phyloP scores from a whole-genome alignment of 2,797 vertebrate genomes.

The Mycteria americana region DNA sequence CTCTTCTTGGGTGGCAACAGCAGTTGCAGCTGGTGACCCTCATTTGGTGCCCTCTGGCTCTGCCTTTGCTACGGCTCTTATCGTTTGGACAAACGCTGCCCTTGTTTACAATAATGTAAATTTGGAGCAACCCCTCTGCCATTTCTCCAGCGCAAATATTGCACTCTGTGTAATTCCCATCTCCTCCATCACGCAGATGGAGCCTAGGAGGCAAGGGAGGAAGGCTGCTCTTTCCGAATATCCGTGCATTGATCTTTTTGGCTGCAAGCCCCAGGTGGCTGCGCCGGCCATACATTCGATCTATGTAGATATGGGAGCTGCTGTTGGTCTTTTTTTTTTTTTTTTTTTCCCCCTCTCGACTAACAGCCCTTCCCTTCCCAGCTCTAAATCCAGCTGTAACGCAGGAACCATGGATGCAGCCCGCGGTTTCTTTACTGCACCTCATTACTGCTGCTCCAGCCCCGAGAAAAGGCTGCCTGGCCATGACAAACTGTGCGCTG shows the following conservation, averaged over 20 bases:
- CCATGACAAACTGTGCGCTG: not conserved
- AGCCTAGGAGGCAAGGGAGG: not conserved
- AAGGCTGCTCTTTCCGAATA: not conserved
- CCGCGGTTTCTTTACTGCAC: not conserved
- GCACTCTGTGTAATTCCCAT: not conserved
- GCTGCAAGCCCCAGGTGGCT: not conserved
- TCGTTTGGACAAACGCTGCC: not conserved
- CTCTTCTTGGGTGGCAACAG: conserved; percentile 7
- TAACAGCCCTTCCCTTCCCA: not conserved
- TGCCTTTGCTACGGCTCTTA: not conserved
- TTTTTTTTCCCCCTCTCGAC: rapidly evolving
- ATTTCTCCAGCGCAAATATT: not conserved
- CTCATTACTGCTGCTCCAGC: not conserved
- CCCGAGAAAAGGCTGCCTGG: not conserved
- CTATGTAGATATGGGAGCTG: not conserved
- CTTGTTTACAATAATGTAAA: not conserved
- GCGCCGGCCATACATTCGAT: rapidly evolving
- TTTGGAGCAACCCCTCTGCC: not conserved
- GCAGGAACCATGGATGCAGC: not conserved
- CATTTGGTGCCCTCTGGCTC: not conserved
- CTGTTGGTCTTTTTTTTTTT: not conserved
- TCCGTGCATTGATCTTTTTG: not conserved
- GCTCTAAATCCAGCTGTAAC: not conserved
- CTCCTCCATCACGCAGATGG: not conserved
- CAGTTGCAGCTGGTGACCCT: conserved; percentile 10